Conservation (phyloP, 2,113 vertebrate genomes). For the Myanophis thanlyinensis region DNA sequence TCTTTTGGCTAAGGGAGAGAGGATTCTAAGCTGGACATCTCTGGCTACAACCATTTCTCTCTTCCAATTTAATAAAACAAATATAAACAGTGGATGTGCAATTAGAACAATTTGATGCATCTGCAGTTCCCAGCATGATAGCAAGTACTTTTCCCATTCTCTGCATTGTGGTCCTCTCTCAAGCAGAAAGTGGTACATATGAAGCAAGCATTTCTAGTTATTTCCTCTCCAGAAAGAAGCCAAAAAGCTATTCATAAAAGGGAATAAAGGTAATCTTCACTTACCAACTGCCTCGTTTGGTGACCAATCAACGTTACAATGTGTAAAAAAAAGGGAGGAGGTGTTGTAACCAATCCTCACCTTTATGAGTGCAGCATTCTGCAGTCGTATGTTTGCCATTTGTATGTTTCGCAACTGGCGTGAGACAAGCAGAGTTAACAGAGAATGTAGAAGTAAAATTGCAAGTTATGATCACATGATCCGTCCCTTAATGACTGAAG, state of each 20-base stretch:
- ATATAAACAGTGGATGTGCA: not conserved
- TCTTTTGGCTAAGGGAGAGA: slow-evolving; percentile 46
- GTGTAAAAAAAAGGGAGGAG: not conserved
- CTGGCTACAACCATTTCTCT: accelerated
- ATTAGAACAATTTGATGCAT: not conserved
- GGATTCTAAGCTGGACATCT: not conserved
- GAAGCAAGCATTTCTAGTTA: not conserved
- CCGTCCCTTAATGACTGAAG: not conserved
- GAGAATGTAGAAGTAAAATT: not conserved
- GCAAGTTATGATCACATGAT: not conserved
- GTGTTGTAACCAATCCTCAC: not conserved
- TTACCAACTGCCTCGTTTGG: not conserved
- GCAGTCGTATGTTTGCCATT: not conserved
- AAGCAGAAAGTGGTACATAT: not conserved
- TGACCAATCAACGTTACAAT: not conserved
- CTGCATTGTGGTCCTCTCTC: not conserved
- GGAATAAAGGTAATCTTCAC: not conserved
- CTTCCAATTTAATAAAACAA: not conserved
- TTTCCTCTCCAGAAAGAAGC: not conserved
- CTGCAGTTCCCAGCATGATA: not conserved
- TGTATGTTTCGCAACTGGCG: not conserved
- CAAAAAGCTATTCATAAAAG: not conserved
- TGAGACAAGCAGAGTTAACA: not conserved
- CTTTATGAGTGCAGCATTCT: not conserved
- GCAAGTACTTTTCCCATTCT: not conserved